These are phyloP conservation scores for Tolypeutes matacus DNA, from an alignment of 2,797 vertebrate genomes.

Conservation along the genomic window DNA sequence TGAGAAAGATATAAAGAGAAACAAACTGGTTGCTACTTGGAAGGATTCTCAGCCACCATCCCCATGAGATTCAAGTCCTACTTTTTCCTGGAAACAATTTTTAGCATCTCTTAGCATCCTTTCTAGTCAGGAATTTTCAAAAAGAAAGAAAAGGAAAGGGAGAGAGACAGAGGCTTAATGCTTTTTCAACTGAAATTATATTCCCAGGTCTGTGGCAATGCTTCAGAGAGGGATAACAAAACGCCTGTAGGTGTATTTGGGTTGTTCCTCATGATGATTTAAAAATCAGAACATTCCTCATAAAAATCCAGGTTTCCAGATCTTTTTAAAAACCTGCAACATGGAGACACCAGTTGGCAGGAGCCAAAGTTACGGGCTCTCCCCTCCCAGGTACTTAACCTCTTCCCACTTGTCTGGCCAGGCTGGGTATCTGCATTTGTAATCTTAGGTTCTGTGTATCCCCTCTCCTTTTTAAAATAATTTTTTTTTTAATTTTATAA, in stretches of 20 bases:
- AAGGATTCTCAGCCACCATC: slow-evolving; percentile 32
- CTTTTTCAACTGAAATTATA: not conserved
- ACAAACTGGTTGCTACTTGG: slow-evolving; percentile 69
- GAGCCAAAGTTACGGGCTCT: too few species aligned
- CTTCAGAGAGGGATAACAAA: not conserved
- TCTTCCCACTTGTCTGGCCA: not conserved
- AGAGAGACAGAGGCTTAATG: not conserved
- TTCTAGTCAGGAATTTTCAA: slow-evolving; percentile 54
- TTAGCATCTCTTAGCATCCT: slow-evolving; percentile 74
- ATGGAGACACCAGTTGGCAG: not conserved
- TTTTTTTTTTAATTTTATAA: too few species aligned
- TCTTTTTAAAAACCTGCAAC: slow-evolving; percentile 12
- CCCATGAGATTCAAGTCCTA: slow-evolving; percentile 63
- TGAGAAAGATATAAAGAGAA: slow-evolving; percentile 76
- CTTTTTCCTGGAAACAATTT: slow-evolving; percentile 81
- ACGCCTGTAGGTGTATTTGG: not conserved
- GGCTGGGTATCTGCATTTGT: not conserved
- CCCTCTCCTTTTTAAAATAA: not conserved
- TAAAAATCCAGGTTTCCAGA: not conserved
- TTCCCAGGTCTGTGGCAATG: not conserved
- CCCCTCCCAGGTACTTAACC: not conserved
- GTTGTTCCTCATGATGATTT: not conserved
- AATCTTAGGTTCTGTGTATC: not conserved
- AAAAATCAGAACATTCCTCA: not conserved
- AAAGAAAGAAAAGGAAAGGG: not conserved